Percentiles rank a stretch among this genome's conserved stretches.
These are phyloP conservation scores for Rhabdornis inornatus DNA, from an alignment of 2,113 vertebrate genomes.

Conservation along the genomic window DNA sequence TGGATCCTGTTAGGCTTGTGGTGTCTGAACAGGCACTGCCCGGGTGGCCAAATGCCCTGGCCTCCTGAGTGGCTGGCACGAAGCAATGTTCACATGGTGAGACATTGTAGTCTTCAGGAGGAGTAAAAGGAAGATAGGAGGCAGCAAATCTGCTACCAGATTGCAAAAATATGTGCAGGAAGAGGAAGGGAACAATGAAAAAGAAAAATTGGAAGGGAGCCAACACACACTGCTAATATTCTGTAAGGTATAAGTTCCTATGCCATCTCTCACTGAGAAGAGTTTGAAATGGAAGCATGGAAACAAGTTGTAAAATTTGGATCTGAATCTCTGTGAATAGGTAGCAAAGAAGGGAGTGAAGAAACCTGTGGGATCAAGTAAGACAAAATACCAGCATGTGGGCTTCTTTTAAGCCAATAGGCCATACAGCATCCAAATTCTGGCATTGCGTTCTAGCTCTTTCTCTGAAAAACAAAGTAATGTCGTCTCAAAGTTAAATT, in stretches of 20 bases:
- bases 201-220: neutral
- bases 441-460: neutral
- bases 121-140: neutral
- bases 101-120: neutral
- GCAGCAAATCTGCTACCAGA: neutral
- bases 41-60: fast-evolving
- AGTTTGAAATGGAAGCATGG: neutral
- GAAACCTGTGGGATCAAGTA: neutral
- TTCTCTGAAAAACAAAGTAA: neutral
- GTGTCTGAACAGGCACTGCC: neutral
- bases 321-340: neutral
- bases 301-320: neutral
- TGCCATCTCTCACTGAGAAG: neutral
- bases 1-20: neutral
- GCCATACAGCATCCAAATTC: neutral
- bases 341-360: neutral
- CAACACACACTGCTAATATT: neutral
- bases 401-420: neutral
- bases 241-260: neutral
- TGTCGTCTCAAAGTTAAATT: neutral
- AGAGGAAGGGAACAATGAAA: neutral
- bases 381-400: neutral
- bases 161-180: neutral
- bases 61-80: neutral
- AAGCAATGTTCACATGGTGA: fast-evolving